These are phyloP conservation scores for Percopsis transmontana DNA, from an alignment of 2,113 vertebrate genomes.

Conservation along the genomic window DNA sequence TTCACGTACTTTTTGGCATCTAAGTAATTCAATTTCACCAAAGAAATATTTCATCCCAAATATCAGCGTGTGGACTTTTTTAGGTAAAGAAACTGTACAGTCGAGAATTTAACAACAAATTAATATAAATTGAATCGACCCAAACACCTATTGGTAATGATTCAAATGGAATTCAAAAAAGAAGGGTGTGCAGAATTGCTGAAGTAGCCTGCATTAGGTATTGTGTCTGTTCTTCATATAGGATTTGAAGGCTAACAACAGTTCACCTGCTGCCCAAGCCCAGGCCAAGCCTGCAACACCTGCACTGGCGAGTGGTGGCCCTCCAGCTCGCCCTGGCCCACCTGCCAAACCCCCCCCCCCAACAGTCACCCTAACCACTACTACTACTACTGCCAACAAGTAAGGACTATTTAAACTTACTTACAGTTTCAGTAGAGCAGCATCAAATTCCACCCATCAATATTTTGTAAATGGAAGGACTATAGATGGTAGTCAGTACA, in stretches of 20 bases:
- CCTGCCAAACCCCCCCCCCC: constrained; percentile 66
- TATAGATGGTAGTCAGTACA: too few relatives aligned
- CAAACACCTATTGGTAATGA: too few relatives aligned
- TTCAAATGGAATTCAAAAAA: too few relatives aligned
- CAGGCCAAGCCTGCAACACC: constrained; percentile 62
- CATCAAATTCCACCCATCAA: background rate
- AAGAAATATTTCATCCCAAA: too few relatives aligned
- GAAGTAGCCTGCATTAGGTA: too few relatives aligned
- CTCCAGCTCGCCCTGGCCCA: constrained; percentile 66
- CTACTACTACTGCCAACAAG: constrained; percentile 48
- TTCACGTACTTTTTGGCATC: too few relatives aligned
- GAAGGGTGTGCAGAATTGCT: too few relatives aligned
- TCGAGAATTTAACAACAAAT: too few relatives aligned
- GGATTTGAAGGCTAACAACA: constrained; percentile 89
- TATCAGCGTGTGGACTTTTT: too few relatives aligned
- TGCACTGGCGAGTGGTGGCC: constrained; percentile 23
- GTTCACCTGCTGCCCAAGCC: constrained; percentile 85
- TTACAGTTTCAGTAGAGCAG: constrained; percentile 5
- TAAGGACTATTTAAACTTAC: constrained; percentile 36
- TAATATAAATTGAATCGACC: too few relatives aligned
- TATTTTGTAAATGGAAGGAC: background rate
- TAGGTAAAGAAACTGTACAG: too few relatives aligned
- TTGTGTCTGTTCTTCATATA: constrained; percentile 53
- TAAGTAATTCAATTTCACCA: too few relatives aligned
- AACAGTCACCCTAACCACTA: constrained; percentile 36